Evolutionary conservation across 1,140 invertebrate genomes (phyloP).

Genomic region (Caenorhabditis brenneri): DNA sequence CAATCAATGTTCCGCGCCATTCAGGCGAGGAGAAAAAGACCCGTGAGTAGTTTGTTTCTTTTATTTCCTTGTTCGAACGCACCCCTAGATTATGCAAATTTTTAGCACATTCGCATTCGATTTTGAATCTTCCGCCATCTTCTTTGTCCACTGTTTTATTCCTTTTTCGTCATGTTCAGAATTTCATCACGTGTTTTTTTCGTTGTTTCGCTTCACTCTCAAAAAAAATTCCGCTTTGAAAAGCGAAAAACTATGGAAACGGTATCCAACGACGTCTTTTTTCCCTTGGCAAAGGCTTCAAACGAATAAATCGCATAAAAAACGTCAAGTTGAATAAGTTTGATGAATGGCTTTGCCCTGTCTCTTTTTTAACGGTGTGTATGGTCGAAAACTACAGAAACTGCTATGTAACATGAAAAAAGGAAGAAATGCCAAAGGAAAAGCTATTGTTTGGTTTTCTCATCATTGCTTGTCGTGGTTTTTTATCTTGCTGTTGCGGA

Average conservation of each 20-base stretch:
- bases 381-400: conserved; percentile 25
- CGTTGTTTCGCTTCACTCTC: neutral
- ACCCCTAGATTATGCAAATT: neutral
- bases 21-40: neutral
- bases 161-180: neutral
- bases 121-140: neutral
- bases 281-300: neutral
- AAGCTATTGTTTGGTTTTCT: conserved; percentile 40
- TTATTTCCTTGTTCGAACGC: conserved; percentile 1
- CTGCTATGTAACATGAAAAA: conserved; percentile 3
- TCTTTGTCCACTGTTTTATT: neutral
- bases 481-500: neutral
- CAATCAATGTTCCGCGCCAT: conserved; percentile 37
- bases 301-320: conserved; percentile 30
- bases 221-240: too few species aligned
- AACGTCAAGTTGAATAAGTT: conserved; percentile 40
- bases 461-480: conserved; percentile 2
- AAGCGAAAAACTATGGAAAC: conserved; percentile 1
- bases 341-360: neutral
- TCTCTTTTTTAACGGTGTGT: neutral
- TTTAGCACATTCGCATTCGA: neutral
- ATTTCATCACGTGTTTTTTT: neutral
- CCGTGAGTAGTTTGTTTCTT: conserved; percentile 1
- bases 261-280: neutral
- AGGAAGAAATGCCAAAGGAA: neutral